Evolutionary conservation across 2,888 invertebrate species (phyloP), one percentile per base, ranked within the genome.

Genomic region (Clivina fossor): DNA sequence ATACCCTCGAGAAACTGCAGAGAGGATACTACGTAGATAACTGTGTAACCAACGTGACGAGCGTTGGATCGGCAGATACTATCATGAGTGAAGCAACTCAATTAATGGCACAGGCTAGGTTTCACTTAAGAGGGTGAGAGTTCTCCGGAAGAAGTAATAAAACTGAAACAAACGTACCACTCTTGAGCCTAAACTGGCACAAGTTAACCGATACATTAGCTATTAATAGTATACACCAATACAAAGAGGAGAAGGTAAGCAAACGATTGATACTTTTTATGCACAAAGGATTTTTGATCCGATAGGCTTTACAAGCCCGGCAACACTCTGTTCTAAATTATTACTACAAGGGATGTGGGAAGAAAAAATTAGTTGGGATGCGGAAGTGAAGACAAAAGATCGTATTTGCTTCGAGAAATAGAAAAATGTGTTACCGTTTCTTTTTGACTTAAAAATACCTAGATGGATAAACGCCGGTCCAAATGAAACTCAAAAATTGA

Each of bases 271-370:
- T n/a, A n/a, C n/a, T n/a, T n/a, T n/a, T n/a, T n/a, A n/a, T n/a
- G 49, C 56, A 26, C 61, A 65, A 5, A 40, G 57, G 7, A 33
- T 63, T 16, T 63, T 60, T 54, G 63, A 65, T 48, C 63, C 63
- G 9, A 54, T 64, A 19, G 64, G 64, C 2, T 58, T 64, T 28
- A 56, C 57, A 9, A 53, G 55, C 13, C 60, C 61, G n/a, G 58
- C 54, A 1, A 48, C 60, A 3, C 32, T 65, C 2, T 30, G 30
- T 2, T 62, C 64, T 2, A 65, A 65, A 38, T 22, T 62, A 33
- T 62, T 51, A 63, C 44, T 65, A 9, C 62, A 64, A 32, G 19
- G 49, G 3, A 41, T 20, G 9, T 60, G 59, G 46, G 19, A 51
- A 8, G 49, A 60, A 56, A 43, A 57, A n/a, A 5, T 50, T 4